Conservation (phyloP, 2,797 vertebrate species). For the Mareca strepera region DNA sequence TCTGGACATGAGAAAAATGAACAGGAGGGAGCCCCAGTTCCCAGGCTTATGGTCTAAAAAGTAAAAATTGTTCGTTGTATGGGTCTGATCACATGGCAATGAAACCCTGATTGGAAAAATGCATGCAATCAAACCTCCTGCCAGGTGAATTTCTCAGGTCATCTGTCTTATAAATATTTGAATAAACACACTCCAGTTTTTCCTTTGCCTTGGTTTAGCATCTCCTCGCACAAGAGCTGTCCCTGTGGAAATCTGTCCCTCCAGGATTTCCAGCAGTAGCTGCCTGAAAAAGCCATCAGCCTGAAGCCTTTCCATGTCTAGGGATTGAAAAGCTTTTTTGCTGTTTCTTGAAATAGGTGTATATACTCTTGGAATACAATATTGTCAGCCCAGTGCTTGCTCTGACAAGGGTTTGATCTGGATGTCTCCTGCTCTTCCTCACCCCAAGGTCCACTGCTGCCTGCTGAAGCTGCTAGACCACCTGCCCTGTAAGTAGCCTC, state of each 20-base stretch:
- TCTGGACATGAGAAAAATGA: not conserved
- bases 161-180: not conserved
- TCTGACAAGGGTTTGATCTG: slow-evolving; percentile 3
- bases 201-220: accelerated
- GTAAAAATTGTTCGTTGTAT: not conserved
- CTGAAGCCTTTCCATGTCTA: accelerated
- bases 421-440: not conserved
- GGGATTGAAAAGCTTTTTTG: not conserved
- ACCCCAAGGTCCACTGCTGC: not conserved
- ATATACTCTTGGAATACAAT: not conserved
- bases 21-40: not conserved
- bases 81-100: not conserved
- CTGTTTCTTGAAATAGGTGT: not conserved
- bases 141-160: not conserved
- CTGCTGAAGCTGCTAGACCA: slow-evolving; percentile 47
- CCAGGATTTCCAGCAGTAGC: not conserved
- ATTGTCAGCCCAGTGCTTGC: not conserved
- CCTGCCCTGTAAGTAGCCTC: not conserved
- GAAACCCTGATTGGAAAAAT: not conserved
- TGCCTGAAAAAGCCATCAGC: not conserved
- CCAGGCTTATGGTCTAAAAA: not conserved
- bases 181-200: not conserved
- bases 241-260: not conserved
- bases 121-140: not conserved
- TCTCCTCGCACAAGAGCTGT: not conserved